phyloP scores from a whole-genome alignment of 2,797 vertebrate species.

The Bradypodion ventrale region DNA sequence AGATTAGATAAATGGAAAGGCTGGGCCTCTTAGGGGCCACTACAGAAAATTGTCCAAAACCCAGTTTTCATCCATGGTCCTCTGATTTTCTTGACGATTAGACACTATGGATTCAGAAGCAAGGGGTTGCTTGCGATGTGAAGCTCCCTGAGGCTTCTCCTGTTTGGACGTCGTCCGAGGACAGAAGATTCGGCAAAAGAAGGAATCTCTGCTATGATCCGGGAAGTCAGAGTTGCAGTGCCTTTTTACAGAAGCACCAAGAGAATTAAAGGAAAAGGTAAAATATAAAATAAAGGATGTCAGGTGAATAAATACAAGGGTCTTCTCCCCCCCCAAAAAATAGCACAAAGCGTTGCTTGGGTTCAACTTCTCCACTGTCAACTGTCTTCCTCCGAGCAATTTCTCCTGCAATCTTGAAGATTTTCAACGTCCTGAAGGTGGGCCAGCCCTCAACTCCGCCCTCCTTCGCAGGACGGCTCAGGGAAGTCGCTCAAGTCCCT shows the following conservation, averaged over 20 bases:
- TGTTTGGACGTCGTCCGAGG: too few species aligned
- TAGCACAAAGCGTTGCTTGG: neutral
- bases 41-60: neutral
- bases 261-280: neutral
- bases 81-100: neutral
- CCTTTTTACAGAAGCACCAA: neutral
- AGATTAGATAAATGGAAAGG: neutral
- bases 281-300: too few species aligned
- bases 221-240: neutral
- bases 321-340: neutral
- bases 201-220: neutral
- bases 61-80: neutral
- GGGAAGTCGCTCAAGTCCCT: constrained; percentile 88
- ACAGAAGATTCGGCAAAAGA: neutral
- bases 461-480: constrained; percentile 79
- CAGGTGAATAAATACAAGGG: neutral
- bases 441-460: constrained; percentile 40
- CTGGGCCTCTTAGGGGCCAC: neutral
- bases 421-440: neutral
- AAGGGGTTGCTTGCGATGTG: too few species aligned
- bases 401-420: neutral
- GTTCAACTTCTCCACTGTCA: too few species aligned
- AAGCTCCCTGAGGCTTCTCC: neutral
- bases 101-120: neutral
- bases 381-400: neutral